These are phyloP conservation scores for Aldrovandia affinis DNA, from an alignment of 2,797 vertebrate species.

Conservation along the genomic window DNA sequence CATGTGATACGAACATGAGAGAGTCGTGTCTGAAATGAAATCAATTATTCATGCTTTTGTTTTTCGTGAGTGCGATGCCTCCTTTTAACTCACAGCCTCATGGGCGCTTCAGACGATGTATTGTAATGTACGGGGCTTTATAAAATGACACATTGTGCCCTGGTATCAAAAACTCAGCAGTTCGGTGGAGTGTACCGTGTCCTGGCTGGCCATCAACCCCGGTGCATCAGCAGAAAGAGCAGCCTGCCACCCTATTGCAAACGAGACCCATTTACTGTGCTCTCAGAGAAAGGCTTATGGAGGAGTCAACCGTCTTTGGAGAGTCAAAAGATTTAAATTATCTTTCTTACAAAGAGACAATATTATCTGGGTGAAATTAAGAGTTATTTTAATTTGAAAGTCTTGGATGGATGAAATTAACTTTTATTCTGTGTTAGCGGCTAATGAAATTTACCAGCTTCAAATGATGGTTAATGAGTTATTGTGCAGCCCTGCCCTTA, in stretches of 20 bases:
- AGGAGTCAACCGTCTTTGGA: constrained; percentile 65
- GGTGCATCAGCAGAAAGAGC: neutral
- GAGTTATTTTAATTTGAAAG: constrained; percentile 62
- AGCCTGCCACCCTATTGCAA: constrained; percentile 28
- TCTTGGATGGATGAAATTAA: constrained; percentile 51
- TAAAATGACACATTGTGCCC: neutral
- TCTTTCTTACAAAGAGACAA: constrained; percentile 57
- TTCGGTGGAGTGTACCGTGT: neutral
- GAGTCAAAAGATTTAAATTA: constrained; percentile 70
- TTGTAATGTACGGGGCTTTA: constrained; percentile 36
- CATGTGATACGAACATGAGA: neutral
- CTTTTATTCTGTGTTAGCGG: constrained; percentile 46
- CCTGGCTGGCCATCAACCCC: neutral
- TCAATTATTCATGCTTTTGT: neutral
- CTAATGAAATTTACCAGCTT: constrained; percentile 58
- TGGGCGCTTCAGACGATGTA: constrained; percentile 46
- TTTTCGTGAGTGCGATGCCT: neutral
- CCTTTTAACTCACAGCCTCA: constrained; percentile 54
- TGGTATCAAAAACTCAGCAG: neutral
- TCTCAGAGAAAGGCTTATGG: constrained; percentile 41
- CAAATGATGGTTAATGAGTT: constrained; percentile 56
- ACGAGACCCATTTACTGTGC: constrained; percentile 39
- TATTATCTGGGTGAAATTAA: constrained; percentile 68
- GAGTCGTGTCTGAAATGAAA: neutral
- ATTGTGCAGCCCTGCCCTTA: constrained; percentile 49